Conservation (phyloP, 35 echinoderm and acorn worm genomes). For the Amphiura filiformis region DNA sequence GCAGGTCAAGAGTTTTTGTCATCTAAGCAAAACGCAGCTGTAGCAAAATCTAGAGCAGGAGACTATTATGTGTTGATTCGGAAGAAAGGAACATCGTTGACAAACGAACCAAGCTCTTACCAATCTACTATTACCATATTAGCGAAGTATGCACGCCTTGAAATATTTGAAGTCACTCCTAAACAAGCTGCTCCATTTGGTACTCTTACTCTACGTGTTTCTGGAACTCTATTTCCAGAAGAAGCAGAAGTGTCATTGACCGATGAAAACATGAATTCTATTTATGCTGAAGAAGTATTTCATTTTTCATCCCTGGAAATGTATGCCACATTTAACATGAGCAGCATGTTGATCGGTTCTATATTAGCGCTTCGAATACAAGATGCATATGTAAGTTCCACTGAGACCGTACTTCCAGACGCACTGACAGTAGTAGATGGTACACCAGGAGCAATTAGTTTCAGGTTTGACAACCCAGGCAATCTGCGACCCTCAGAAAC, state of each 20-base stretch:
- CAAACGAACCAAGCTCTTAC: not conserved
- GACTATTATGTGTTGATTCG: constrained; percentile 47
- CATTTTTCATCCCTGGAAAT: constrained; percentile 46
- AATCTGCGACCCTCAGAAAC: constrained; percentile 4
- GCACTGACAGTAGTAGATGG: not conserved
- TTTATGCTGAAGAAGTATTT: constrained; percentile 24
- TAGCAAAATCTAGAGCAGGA: constrained; percentile 37
- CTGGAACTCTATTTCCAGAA: constrained; percentile 57
- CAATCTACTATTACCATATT: constrained; percentile 16
- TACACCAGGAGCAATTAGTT: not conserved
- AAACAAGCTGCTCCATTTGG: constrained; percentile 36
- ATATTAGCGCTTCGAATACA: not conserved
- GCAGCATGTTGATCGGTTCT: not conserved
- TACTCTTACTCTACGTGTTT: constrained; percentile 32
- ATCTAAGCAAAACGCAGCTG: constrained; percentile 28
- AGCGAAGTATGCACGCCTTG: constrained; percentile 38
- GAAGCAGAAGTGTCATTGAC: constrained; percentile 1
- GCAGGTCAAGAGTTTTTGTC: constrained; percentile 29
- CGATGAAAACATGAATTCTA: not conserved
- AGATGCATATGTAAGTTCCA: not conserved
- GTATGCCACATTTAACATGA: constrained; percentile 48
- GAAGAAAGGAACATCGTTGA: constrained; percentile 33
- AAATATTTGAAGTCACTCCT: constrained; percentile 42
- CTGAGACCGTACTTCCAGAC: not conserved
- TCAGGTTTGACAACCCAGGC: not conserved